Conservation (phyloP, 2,113 vertebrate genomes). For the Calonectris borealis region DNA sequence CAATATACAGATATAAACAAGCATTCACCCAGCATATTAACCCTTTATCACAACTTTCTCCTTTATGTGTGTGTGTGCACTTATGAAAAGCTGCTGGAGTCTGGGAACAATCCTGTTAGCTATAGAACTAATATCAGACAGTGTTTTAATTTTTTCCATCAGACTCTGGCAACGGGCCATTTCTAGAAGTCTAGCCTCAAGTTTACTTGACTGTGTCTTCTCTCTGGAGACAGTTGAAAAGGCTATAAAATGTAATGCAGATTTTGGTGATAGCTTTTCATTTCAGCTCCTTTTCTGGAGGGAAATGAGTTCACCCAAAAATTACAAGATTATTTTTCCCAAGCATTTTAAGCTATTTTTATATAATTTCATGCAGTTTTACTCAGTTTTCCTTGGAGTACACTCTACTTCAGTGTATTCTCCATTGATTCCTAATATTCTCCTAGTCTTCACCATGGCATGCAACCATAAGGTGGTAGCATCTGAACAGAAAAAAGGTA, state of each 20-base stretch:
- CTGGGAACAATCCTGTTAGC: background rate
- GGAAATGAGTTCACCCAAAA: background rate
- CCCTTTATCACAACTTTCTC: slow-evolving; percentile 14
- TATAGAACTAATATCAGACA: background rate
- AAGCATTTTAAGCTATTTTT: background rate
- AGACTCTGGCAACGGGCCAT: background rate
- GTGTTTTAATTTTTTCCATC: background rate
- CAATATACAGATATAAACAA: slow-evolving; percentile 67
- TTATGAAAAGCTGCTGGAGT: background rate
- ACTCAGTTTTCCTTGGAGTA: background rate
- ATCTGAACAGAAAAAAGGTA: background rate
- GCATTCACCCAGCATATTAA: slow-evolving; percentile 52
- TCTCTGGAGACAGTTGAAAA: background rate
- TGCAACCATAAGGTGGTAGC: background rate
- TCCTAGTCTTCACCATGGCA: background rate
- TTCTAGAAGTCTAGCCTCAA: background rate
- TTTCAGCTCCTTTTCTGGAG: background rate
- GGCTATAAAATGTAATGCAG: background rate
- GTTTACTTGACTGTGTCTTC: background rate
- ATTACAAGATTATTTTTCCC: background rate
- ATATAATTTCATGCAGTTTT: background rate
- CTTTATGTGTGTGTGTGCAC: background rate
- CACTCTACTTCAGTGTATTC: background rate
- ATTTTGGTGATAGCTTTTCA: background rate
- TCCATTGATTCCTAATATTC: background rate